A percentile compares a stretch with the other conserved stretches of the same genome.
Conservation (phyloP, 1,140 invertebrate species). For the Oryctes rhinoceros region DNA sequence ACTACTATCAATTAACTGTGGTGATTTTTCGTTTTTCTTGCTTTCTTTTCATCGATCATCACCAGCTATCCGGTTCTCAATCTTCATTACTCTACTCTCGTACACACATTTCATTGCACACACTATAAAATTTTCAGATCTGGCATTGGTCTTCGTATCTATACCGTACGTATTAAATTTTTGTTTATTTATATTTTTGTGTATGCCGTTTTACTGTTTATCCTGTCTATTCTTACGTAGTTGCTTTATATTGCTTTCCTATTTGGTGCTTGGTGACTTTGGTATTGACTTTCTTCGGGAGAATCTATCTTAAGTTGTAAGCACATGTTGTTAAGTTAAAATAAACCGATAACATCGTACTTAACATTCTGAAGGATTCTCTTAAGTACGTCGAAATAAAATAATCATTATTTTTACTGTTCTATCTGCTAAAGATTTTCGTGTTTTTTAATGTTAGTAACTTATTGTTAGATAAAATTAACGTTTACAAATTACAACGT, state of each 20-base stretch:
- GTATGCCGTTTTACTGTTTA: background rate
- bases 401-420: too few relatives aligned
- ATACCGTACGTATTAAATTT: conserved; percentile 42
- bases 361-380: too few relatives aligned
- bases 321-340: too few relatives aligned
- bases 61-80: background rate
- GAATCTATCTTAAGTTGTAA: too few relatives aligned
- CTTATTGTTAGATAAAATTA: too few relatives aligned
- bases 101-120: conserved; percentile 12
- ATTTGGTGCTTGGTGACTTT: background rate
- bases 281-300: background rate
- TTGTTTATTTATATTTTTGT: background rate
- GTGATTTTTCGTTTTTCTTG: conserved; percentile 27
- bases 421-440: too few relatives aligned
- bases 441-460: too few relatives aligned
- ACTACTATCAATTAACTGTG: conserved; percentile 18
- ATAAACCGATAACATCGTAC: too few relatives aligned
- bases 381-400: too few relatives aligned
- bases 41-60: conserved; percentile 1
- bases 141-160: conserved; percentile 51
- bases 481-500: too few relatives aligned
- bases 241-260: conserved; percentile 1
- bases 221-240: background rate
- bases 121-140: conserved; percentile 49
- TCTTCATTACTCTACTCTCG: background rate